Percentiles rank a stretch among this genome's conserved stretches.
Evolutionary conservation across 2,797 vertebrate genomes (phyloP).

Genomic region (Leucoraja ocellata): DNA sequence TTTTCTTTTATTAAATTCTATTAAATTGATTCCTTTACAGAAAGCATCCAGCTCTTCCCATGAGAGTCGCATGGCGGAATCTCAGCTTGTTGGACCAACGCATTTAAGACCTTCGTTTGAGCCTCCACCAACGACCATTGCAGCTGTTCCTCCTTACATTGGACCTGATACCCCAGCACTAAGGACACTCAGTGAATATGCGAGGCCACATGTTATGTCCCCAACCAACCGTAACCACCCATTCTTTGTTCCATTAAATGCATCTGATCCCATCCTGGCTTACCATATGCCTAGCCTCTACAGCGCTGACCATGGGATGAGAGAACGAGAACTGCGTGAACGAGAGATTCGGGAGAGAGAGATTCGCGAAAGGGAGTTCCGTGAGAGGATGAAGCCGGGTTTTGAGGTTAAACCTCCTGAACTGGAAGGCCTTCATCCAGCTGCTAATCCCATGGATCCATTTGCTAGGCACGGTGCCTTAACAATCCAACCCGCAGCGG

Average conservation of each 20-base stretch:
- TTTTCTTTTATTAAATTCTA: not conserved
- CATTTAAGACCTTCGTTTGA: conserved; percentile 85
- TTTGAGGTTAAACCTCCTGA: conserved; percentile 97
- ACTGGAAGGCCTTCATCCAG: conserved; percentile 85
- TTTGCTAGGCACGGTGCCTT: conserved; percentile 93
- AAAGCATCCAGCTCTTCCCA: conserved; percentile 88
- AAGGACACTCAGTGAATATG: conserved; percentile 94
- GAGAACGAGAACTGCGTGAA: conserved; percentile 85
- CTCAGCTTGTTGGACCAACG: conserved; percentile 71
- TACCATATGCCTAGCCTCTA: conserved; percentile 95
- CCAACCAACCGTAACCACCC: conserved; percentile 96
- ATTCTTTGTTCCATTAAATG: conserved; percentile 94
- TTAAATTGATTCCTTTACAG: conserved; percentile 53
- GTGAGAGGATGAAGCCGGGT: conserved; percentile 95
- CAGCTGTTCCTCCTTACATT: conserved; percentile 92
- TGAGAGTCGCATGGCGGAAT: conserved; percentile 77
- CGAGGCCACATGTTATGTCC: conserved; percentile 96
- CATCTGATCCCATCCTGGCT: conserved; percentile 82
- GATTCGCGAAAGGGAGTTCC: conserved; percentile 83
- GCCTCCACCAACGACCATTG: conserved; percentile 86
- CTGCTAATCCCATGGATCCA: conserved; percentile 98
- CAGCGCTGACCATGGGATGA: conserved; percentile 84
- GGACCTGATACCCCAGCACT: conserved; percentile 91
- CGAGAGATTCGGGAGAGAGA: conserved; percentile 84
- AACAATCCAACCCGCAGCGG: conserved; percentile 78